Conservation (phyloP, 2,888 invertebrate species). For the Rotaria socialis region DNA sequence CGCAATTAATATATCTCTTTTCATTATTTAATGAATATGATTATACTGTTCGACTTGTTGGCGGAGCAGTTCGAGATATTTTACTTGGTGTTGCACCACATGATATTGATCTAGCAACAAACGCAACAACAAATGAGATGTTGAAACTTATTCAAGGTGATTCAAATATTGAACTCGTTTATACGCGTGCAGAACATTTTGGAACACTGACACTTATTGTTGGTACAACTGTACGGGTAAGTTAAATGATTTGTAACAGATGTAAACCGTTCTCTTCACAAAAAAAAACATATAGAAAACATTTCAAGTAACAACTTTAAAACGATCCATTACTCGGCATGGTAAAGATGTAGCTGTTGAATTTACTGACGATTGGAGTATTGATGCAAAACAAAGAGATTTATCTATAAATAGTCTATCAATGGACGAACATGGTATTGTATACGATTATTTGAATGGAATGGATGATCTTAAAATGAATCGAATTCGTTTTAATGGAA, state of each 20-base stretch:
- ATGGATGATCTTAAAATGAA: neutral
- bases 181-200: conserved; percentile 1
- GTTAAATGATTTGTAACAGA: neutral
- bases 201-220: neutral
- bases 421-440: neutral
- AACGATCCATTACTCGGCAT: neutral
- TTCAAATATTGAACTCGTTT: neutral
- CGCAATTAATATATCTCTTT: neutral
- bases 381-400: conserved; percentile 3
- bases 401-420: neutral
- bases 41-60: conserved; percentile 82
- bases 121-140: conserved; percentile 92
- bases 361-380: neutral
- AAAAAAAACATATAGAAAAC: neutral
- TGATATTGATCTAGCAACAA: conserved; percentile 94
- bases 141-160: neutral
- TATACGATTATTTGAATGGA: neutral
- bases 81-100: conserved; percentile 59
- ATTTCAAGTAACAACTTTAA: conserved; percentile 16
- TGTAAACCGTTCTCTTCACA: too few species aligned
- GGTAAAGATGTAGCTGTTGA: neutral
- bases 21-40: conserved; percentile 48
- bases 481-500: conserved; percentile 14
- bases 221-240: conserved; percentile 1
- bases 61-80: conserved; percentile 81